Evolutionary conservation across 2,888 invertebrate genomes (phyloP).

Genomic region (Nymphalis c-album): DNA sequence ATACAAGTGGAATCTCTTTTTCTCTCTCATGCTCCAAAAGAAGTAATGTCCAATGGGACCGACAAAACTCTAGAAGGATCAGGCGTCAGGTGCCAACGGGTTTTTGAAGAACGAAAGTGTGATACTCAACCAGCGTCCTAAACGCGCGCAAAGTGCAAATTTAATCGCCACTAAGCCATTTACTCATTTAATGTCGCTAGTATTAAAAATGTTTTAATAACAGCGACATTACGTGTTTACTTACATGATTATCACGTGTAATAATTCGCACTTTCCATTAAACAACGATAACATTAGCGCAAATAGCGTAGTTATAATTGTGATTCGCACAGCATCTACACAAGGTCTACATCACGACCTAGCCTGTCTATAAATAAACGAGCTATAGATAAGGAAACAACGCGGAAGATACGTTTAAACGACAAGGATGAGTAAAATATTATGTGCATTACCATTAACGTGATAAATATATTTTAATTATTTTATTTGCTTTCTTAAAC

Average conservation of each 20-base stretch:
- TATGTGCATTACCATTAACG: conserved; percentile 13
- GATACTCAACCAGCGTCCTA: no score
- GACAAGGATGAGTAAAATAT: conserved; percentile 37
- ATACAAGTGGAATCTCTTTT: no score
- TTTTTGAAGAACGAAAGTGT: no score
- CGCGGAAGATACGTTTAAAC: conserved; percentile 27
- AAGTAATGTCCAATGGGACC: no score
- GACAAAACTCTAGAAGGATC: no score
- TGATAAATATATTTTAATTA: neutral
- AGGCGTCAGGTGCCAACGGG: no score
- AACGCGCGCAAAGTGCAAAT: no score
- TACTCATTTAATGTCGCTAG: no score
- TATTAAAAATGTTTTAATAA: neutral
- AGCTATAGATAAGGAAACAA: conserved; percentile 30
- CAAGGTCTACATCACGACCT: conserved; percentile 45
- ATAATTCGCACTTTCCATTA: neutral
- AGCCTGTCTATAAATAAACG: conserved; percentile 50
- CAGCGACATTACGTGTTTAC: neutral
- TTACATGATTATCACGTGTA: neutral
- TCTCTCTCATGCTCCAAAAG: no score
- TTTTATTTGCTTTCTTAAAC: conserved; percentile 5
- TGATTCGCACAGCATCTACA: neutral
- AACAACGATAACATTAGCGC: neutral
- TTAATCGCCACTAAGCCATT: no score
- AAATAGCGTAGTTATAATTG: neutral